These are phyloP conservation scores for Ifrita kowaldi DNA, from an alignment of 2,113 vertebrate genomes.

Conservation along the genomic window DNA sequence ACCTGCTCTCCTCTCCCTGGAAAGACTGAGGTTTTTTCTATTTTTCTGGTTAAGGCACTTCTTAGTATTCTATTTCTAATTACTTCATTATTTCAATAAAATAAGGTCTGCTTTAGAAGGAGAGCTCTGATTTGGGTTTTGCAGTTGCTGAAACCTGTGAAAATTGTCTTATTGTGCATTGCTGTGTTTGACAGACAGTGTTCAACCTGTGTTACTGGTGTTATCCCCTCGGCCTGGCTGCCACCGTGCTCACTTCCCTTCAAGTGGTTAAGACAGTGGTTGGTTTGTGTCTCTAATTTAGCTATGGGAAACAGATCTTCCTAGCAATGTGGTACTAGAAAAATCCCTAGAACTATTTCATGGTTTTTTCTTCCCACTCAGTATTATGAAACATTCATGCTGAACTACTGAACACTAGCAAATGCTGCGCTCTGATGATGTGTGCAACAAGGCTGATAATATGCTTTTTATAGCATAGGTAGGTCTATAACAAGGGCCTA, in stretches of 20 bases:
- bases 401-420: background rate
- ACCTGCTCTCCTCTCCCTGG: background rate
- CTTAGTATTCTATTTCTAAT: background rate
- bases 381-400: background rate
- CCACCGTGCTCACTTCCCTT: slow-evolving; percentile 35
- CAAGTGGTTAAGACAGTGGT: slow-evolving; percentile 45
- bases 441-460: background rate
- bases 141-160: background rate
- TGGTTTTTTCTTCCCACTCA: background rate
- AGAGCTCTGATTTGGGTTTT: background rate
- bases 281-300: slow-evolving; percentile 29
- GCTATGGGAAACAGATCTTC: slow-evolving; percentile 32
- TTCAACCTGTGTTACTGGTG: background rate
- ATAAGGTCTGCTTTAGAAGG: background rate
- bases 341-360: slow-evolving; percentile 33
- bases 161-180: background rate
- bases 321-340: slow-evolving; percentile 3
- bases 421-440: background rate
- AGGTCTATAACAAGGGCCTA: background rate
- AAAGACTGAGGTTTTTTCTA: background rate
- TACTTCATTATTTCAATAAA: background rate
- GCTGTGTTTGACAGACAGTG: background rate
- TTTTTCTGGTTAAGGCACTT: background rate
- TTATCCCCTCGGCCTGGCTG: background rate
- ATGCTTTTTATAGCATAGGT: background rate